Evolutionary conservation across 2,113 vertebrate genomes (phyloP), one percentile per base, ranked within the genome.

Genomic region (Silurus meridionalis): DNA sequence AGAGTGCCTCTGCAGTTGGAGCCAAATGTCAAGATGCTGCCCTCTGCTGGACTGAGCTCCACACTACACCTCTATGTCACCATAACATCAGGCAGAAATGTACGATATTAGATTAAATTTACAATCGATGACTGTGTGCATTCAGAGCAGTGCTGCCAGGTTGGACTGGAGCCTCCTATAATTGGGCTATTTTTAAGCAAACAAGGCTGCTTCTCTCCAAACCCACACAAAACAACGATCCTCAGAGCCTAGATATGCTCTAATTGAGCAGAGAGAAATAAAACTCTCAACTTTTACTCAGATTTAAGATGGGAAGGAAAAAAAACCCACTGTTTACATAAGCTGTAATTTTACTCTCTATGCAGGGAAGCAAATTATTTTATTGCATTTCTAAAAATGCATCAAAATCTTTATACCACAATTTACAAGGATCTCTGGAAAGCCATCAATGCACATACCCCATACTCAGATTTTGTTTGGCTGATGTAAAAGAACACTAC

Each of bases 41-140:
- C 80, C 86, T 87, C 86, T 87, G 60, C 28, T 87, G 86, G 81
- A 66, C 28, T 5, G 23, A 78, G 8, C 28, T 19, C 17, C 50
- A 78, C 17, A 87, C n/a, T n/a, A 69, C 80, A 74, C 46, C 23
- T 14, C 8, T 25, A 58, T 28, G 37, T 25, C 63, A 67, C 46
- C 8, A 57, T 53, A n/a, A 82, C 79, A 74, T 82, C 80, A 75
- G 57, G 9, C 19, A 23, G 25, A 82, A 82, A 14, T 23, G 50
- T 9, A 53, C 64, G 13, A 69, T 2, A 23, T 61, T 13, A 15
- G 11, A 53, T 11, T 3, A 19, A 53, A 85, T 37, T 14, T 46
- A 61, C 69, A 55, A 15, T 11, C 0, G 23, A 78, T 78, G 23
- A 57, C 52, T 57, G 8, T 77, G 28, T 25, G 50, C 23, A 53